Conservation (phyloP, 2,113 vertebrate species). For the Protobothrops flavoviridis region DNA sequence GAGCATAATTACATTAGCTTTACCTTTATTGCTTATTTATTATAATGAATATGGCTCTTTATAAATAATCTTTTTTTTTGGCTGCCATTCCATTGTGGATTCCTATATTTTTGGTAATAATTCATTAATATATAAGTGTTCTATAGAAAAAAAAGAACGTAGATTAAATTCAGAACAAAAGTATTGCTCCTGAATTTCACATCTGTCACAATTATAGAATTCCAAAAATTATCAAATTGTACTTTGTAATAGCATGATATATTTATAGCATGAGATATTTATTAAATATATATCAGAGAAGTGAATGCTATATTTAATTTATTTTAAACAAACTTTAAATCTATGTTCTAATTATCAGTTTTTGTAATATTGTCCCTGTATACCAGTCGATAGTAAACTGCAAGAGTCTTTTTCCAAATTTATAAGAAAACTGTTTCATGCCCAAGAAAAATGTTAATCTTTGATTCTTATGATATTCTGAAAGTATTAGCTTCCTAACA, state of each 20-base stretch:
- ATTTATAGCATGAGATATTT: neutral
- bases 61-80: neutral
- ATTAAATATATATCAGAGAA: neutral
- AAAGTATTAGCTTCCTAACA: constrained; percentile 1
- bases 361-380: neutral
- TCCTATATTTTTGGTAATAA: neutral
- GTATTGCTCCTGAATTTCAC: neutral
- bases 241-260: neutral
- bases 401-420: constrained; percentile 35
- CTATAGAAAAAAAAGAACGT: neutral
- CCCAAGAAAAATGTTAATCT: constrained; percentile 11
- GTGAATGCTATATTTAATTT: neutral
- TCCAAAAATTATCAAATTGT: neutral
- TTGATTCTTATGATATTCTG: constrained; percentile 14
- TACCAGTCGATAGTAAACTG: neutral
- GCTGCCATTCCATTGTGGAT: neutral
- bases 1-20: neutral
- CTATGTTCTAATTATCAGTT: neutral
- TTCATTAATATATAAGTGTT: neutral
- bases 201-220: neutral
- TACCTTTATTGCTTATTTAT: neutral
- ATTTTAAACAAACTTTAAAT: neutral
- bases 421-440: constrained; percentile 26
- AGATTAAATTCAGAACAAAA: neutral
- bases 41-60: neutral